Evolutionary conservation across 1,140 invertebrate genomes (phyloP), one percentile per base, ranked within the genome.

Genomic region (Scaptomyza pallida): DNA sequence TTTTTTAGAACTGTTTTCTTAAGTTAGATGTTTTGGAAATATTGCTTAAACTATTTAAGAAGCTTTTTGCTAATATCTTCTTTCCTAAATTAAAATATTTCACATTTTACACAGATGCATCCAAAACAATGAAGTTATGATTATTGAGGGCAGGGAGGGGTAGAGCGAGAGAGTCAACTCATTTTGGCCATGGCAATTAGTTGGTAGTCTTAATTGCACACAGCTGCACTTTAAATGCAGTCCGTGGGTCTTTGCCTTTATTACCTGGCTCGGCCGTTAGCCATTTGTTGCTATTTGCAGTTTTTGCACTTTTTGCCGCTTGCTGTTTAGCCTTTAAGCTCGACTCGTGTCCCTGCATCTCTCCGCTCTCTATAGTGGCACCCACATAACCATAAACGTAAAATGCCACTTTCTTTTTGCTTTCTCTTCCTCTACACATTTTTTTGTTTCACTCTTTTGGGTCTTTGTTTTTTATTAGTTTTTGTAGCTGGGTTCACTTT

Each of bases 331-430:
- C 44, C 52, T 61, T 54, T 77, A 70, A 80, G 70, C 78, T 41
- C 55, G 30, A 47, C 33, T 45, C 40, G 65, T 2, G 15, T 0
- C 6, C 15, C 30, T 62, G n/a, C 51, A n/a, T n/a, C 12, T 1
- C 26, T 8, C 8, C n/a, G 3, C 21, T 13, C 35, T 41, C n/a
- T 17, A 33, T 19, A 23, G 17, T 19, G 10, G 62, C 79, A 69
- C 72, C 67, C 81, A 68, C 72, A 86, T 77, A 86, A 72, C 81
- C 74, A 81, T 85, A 81, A 85, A 85, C 52, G 81, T 81, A 75
- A 74, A 83, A 81, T 65, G 70, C 61, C 72, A 80, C 47, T 61
- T 69, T 68, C 26, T 64, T 44, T 51, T n/a, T n/a, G n/a, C n/a
- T n/a, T n/a, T n/a, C n/a, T 43, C 59, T 43, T 41, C 8, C 26